Percentiles rank a stretch among this genome's conserved stretches.
Conservation (phyloP, 2,113 vertebrate species). For the Monopterus albus region DNA sequence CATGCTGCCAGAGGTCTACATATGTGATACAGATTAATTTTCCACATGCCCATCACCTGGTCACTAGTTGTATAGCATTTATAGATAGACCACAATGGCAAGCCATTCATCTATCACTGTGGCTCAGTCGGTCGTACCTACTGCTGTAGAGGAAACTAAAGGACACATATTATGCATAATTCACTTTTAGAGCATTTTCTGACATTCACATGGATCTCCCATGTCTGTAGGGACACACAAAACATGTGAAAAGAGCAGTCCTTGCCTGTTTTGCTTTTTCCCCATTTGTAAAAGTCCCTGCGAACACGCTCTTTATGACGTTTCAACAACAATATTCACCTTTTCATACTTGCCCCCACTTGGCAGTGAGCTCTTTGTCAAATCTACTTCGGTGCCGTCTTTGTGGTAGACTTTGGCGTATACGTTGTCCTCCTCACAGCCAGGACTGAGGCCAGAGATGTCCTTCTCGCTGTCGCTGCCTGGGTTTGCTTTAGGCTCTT, state of each 20-base stretch:
- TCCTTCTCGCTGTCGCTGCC: slow-evolving; percentile 76
- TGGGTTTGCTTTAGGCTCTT: slow-evolving; percentile 81
- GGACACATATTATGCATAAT: too few species aligned
- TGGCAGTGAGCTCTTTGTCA: slow-evolving; percentile 93
- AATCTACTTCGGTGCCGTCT: slow-evolving; percentile 88
- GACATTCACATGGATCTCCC: too few species aligned
- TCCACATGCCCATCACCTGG: slow-evolving; percentile 21
- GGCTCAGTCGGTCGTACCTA: neutral
- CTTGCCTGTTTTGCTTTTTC: too few species aligned
- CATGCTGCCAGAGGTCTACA: slow-evolving; percentile 27
- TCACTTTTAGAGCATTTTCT: too few species aligned
- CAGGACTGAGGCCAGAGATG: slow-evolving; percentile 68
- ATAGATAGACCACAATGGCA: slow-evolving; percentile 28
- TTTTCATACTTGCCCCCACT: slow-evolving; percentile 94
- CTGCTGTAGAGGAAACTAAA: too few species aligned
- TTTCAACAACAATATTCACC: slow-evolving; percentile 68
- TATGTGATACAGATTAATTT: slow-evolving; percentile 52
- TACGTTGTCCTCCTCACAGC: slow-evolving; percentile 82
- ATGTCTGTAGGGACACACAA: too few species aligned
- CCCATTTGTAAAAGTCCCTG: too few species aligned
- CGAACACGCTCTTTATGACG: too few species aligned
- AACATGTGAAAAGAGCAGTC: too few species aligned
- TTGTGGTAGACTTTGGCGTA: slow-evolving; percentile 89
- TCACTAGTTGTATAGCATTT: slow-evolving; percentile 38
- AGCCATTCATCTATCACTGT: slow-evolving; percentile 33